Evolutionary conservation across 1,140 invertebrate species (phyloP), one percentile per base, ranked within the genome.

Genomic region (Scylla paramamosain): DNA sequence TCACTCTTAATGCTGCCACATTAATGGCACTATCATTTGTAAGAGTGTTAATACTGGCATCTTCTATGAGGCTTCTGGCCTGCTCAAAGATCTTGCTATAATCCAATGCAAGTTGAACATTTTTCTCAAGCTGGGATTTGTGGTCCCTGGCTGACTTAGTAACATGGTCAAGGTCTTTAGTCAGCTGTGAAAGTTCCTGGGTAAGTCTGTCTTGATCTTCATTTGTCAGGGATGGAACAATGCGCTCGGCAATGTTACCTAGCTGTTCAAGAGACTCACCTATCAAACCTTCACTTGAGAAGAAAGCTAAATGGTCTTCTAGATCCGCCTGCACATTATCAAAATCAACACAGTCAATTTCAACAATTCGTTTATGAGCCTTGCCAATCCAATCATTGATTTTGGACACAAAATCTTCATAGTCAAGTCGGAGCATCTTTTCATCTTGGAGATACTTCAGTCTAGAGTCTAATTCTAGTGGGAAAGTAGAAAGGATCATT

Each of bases 271-370:
- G 98, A 87, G 99, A 97, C 96, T 98, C 98, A 32, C 98, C 98
- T 96, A 98, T 98, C 59, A 98, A 97, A 0, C 97, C 97, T 96
- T 99, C 98, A 83, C 98, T 98, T 96, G 98, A 98, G 96, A 99
- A 98, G 97, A 98, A 99, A 39, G 98, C 98, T 97, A 98, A 98
- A 96, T 99, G 98, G 96, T 99, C 98, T 96, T 98, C 98, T 16
- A 99, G 97, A 96, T 99, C 98, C 12, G 97, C 97, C 32, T 98
- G 97, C 7, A 99, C 98, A 96, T 98, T 99, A 96, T 98, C 98
- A 96, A 99, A 99, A 96, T 99, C 98, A 32, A 99, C 98, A 77
- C 98, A 99, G 96, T 98, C 98, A 94, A 98, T 98, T 96, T 98
- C 98, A 95, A 98, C 97, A 10, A 99, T 96, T 32, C 98, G 97